Conservation (phyloP, 2,797 vertebrate genomes). For the Gobio occitaniae region DNA sequence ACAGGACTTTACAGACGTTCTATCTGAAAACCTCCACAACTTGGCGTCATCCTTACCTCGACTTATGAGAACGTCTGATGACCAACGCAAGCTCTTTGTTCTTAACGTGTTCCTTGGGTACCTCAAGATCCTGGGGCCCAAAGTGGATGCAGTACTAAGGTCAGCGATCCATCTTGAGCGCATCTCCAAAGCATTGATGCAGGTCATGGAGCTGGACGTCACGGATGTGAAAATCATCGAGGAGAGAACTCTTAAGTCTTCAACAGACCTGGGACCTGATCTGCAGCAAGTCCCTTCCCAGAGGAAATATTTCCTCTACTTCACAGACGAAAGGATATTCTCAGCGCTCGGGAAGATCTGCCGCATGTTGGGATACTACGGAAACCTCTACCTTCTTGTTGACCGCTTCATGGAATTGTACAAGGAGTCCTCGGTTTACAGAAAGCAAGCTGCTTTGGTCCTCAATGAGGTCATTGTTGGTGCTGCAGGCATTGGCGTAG, state of each 20-base stretch:
- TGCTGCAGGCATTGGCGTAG: conserved; percentile 78
- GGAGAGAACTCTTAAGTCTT: conserved; percentile 69
- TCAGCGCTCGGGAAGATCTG: conserved; percentile 86
- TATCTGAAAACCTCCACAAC: conserved; percentile 91
- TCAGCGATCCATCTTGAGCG: conserved; percentile 86
- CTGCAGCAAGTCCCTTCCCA: conserved; percentile 62
- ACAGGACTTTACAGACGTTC: conserved; percentile 82
- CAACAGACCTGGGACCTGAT: conserved; percentile 22
- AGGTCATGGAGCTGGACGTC: conserved; percentile 91
- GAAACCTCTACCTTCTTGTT: conserved; percentile 88
- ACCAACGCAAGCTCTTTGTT: conserved; percentile 87
- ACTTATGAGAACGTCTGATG: conserved; percentile 89
- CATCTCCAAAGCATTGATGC: conserved; percentile 89
- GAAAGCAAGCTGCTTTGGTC: conserved; percentile 91
- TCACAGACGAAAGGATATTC: conserved; percentile 85
- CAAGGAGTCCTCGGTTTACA: conserved; percentile 79
- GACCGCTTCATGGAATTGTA: conserved; percentile 92
- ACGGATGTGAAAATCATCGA: conserved; percentile 88
- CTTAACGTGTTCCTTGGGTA: conserved; percentile 90
- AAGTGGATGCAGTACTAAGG: conserved; percentile 82
- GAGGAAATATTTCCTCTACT: conserved; percentile 89
- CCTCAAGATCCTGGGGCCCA: conserved; percentile 88
- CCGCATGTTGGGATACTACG: conserved; percentile 84
- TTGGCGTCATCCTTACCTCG: conserved; percentile 89
- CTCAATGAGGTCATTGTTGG: conserved; percentile 88